Conservation (phyloP, 1,140 invertebrate genomes). For the Pissodes strobi region DNA sequence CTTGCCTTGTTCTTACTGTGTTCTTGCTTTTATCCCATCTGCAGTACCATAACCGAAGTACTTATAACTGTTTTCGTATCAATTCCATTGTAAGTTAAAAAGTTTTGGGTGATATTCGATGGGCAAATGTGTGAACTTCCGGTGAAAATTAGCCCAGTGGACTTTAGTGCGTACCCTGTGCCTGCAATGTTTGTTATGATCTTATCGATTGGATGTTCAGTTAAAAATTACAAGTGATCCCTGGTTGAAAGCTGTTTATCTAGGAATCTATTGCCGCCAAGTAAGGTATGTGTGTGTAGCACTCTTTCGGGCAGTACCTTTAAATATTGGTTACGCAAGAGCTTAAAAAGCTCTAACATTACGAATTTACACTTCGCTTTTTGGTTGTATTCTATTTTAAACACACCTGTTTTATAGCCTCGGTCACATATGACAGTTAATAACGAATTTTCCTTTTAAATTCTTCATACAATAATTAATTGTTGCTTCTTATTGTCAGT, state of each 20-base stretch:
- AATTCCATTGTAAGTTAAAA: background rate
- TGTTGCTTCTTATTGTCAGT: too few relatives aligned
- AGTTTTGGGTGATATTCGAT: background rate
- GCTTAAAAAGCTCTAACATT: too few relatives aligned
- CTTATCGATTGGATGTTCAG: background rate
- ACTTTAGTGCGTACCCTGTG: too few relatives aligned
- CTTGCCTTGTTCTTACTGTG: slow-evolving; percentile 29
- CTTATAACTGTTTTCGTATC: slow-evolving; percentile 28
- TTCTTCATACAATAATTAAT: too few relatives aligned
- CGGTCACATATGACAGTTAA: background rate
- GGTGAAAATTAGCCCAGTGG: background rate
- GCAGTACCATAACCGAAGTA: slow-evolving; percentile 18
- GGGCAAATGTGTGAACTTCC: background rate
- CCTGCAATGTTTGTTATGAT: slow-evolving; percentile 4
- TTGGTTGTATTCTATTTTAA: background rate
- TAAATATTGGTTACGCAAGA: slow-evolving; percentile 4
- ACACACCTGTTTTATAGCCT: slow-evolving; percentile 5
- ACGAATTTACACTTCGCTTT: slow-evolving; percentile 1
- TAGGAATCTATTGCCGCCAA: slow-evolving; percentile 14
- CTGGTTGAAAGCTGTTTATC: background rate
- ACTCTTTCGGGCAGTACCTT: background rate
- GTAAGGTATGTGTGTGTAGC: slow-evolving; percentile 4
- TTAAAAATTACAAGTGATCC: slow-evolving; percentile 5
- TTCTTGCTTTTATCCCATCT: slow-evolving; percentile 30
- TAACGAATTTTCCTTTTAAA: too few relatives aligned